Percentiles rank a stretch among this genome's conserved stretches.
These are phyloP conservation scores for Ostrea denselamellosa DNA, from an alignment of 1,140 invertebrate genomes.

Conservation along the genomic window DNA sequence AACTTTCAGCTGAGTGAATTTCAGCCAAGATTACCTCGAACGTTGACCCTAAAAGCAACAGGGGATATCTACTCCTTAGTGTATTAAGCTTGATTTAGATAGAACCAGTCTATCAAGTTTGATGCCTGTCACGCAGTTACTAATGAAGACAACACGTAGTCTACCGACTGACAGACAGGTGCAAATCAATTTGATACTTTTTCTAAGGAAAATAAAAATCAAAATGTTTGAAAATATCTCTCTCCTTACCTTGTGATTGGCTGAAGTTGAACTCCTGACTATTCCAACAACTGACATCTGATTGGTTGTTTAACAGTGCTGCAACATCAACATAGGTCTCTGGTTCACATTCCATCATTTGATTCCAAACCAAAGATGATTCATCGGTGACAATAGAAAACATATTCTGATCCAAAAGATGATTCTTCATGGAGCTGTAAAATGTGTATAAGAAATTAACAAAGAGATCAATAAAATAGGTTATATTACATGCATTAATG, in stretches of 20 bases:
- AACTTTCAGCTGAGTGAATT: too few relatives aligned
- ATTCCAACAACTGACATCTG: neutral
- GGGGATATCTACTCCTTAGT: neutral
- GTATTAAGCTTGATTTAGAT: neutral
- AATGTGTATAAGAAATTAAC: neutral
- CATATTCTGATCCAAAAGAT: neutral
- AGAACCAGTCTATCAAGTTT: neutral
- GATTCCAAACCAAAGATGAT: neutral
- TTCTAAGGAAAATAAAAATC: too few relatives aligned
- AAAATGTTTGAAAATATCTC: neutral
- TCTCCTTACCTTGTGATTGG: neutral
- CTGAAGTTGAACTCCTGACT: constrained; percentile 2
- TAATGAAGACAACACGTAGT: neutral
- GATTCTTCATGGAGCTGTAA: neutral
- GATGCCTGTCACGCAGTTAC: neutral
- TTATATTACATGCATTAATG: neutral
- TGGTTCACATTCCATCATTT: neutral
- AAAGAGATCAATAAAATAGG: neutral
- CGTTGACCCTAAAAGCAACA: too few relatives aligned
- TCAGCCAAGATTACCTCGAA: too few relatives aligned
- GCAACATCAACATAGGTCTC: neutral
- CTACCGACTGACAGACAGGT: neutral
- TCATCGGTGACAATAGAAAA: neutral
- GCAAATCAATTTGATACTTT: neutral
- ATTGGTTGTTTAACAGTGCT: constrained; percentile 2